phyloP scores from a whole-genome alignment of 2,113 vertebrate species.

The Corydoras sp. region DNA sequence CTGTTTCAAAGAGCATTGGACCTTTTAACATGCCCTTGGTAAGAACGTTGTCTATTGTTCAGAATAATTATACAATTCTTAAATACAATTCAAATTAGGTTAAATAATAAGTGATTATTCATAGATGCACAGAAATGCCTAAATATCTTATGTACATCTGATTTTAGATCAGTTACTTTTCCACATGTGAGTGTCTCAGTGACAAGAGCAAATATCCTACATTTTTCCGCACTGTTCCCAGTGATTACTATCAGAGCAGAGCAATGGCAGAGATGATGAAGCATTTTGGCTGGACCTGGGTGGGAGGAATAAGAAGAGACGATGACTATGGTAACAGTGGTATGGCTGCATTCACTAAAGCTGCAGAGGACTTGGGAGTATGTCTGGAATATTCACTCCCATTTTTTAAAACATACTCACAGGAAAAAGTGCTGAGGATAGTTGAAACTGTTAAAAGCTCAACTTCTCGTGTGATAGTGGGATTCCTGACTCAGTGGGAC shows the following conservation, averaged over 20 bases:
- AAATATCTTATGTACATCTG: constrained; percentile 47
- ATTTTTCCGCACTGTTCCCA: constrained; percentile 53
- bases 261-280: constrained; percentile 49
- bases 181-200: constrained; percentile 52
- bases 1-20: constrained; percentile 56
- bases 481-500: constrained; percentile 54
- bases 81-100: not conserved
- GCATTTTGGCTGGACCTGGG: constrained; percentile 53
- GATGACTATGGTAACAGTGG: constrained; percentile 53
- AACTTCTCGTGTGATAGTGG: constrained; percentile 58
- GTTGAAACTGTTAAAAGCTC: constrained; percentile 57
- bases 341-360: constrained; percentile 44
- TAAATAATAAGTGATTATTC: not conserved
- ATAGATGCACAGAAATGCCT: constrained; percentile 23
- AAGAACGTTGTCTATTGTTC: not conserved
- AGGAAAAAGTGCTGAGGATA: constrained; percentile 49
- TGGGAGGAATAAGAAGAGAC: constrained; percentile 46
- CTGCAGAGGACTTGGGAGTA: constrained; percentile 36
- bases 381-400: constrained; percentile 49
- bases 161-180: constrained; percentile 51
- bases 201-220: constrained; percentile 41
- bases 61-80: not conserved
- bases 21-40: constrained; percentile 62
- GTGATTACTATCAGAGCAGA: constrained; percentile 51
- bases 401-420: constrained; percentile 56